phyloP scores from a whole-genome alignment of 2,888 invertebrate species.

The Tyria jacobaeae region DNA sequence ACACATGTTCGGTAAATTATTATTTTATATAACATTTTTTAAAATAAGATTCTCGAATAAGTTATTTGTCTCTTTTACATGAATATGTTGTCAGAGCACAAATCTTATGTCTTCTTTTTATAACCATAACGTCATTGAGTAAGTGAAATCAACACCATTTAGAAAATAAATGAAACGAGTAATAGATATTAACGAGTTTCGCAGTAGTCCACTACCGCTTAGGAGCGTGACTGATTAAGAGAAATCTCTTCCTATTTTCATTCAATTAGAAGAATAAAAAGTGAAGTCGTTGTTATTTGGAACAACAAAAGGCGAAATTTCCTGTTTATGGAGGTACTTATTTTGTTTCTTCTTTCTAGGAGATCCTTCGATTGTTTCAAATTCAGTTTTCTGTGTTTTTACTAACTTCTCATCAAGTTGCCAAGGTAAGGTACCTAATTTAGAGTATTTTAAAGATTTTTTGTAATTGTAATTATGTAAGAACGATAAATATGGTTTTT shows the following conservation, averaged over 20 bases:
- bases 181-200: slow-evolving; percentile 13
- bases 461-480: background rate
- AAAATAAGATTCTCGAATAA: too few relatives aligned
- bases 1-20: too few relatives aligned
- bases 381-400: background rate
- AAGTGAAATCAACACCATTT: slow-evolving; percentile 19
- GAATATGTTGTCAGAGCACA: background rate
- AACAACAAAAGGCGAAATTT: slow-evolving; percentile 2
- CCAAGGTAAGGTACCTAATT: too few relatives aligned
- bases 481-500: too few relatives aligned
- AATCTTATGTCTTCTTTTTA: too few relatives aligned
- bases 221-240: background rate
- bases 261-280: slow-evolving; percentile 11
- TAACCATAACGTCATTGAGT: too few relatives aligned
- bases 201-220: slow-evolving; percentile 5
- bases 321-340: background rate
- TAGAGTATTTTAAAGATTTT: too few relatives aligned
- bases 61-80: background rate
- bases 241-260: slow-evolving; percentile 8
- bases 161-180: slow-evolving; percentile 33
- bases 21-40: too few relatives aligned
- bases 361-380: too few relatives aligned
- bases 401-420: background rate
- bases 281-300: slow-evolving; percentile 7
- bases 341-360: too few relatives aligned